Percentiles rank a stretch among this genome's conserved stretches.
Conservation (phyloP, 1,140 invertebrate genomes). For the Drosophila trapezifrons region DNA sequence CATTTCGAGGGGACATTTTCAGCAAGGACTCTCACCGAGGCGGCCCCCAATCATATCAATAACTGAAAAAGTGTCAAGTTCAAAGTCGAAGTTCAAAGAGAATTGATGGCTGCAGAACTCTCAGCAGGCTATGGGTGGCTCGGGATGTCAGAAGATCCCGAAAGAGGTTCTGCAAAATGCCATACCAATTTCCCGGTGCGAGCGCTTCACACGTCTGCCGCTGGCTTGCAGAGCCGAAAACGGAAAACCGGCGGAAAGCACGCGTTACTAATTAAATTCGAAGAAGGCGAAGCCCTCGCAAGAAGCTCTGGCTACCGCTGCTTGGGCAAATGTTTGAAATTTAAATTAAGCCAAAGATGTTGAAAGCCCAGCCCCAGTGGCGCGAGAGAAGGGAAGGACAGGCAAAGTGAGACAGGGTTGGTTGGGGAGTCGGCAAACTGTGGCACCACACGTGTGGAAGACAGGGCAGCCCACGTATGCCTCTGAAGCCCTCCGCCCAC, state of each 20-base stretch:
- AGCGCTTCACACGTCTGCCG: constrained; percentile 50
- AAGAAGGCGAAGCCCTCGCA: constrained; percentile 31
- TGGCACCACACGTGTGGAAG: constrained; percentile 29
- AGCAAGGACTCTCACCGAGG: too few species aligned
- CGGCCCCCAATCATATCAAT: constrained; percentile 42
- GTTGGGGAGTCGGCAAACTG: constrained; percentile 53
- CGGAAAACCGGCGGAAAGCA: constrained; percentile 72
- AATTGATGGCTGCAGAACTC: background rate
- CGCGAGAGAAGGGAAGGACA: background rate
- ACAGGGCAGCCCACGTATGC: constrained; percentile 53
- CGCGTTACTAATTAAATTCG: constrained; percentile 78
- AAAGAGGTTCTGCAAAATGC: constrained; percentile 25
- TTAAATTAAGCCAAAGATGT: constrained; percentile 64
- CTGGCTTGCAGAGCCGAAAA: constrained; percentile 58
- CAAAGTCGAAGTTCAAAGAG: constrained; percentile 52
- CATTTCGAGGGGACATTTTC: background rate
- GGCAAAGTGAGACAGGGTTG: background rate
- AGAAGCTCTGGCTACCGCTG: constrained; percentile 3
- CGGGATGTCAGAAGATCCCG: background rate
- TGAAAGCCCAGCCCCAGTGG: constrained; percentile 8
- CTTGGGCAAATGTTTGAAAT: constrained; percentile 68
- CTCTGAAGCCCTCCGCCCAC: constrained; percentile 28
- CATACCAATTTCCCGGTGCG: constrained; percentile 64
- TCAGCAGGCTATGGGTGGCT: background rate
- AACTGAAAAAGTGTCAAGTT: constrained; percentile 50